These are phyloP conservation scores for Cremastinae sp. DNA, from an alignment of 2,888 invertebrate genomes.

Conservation along the genomic window DNA sequence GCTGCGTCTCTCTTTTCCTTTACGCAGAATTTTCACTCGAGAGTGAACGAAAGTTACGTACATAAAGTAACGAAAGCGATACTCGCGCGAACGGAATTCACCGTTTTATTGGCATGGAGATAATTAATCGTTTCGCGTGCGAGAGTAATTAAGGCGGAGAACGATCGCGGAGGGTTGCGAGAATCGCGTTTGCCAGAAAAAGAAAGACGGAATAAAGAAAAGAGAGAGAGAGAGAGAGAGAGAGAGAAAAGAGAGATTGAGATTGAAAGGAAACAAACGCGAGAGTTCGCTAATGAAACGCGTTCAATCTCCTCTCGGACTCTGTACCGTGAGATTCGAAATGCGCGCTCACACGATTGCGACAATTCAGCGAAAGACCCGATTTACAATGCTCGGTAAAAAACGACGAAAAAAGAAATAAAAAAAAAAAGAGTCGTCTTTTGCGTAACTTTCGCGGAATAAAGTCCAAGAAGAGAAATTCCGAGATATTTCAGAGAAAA, in stretches of 20 bases:
- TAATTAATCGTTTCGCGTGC: constrained; percentile 59
- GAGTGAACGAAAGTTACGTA: background rate
- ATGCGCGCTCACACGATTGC: constrained; percentile 7
- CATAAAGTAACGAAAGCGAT: background rate
- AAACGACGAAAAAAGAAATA: constrained; percentile 12
- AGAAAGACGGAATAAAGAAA: constrained; percentile 26
- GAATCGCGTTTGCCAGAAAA: constrained; percentile 12
- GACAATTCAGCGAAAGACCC: constrained; percentile 33
- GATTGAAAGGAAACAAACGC: constrained; percentile 28
- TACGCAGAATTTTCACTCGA: constrained; percentile 8
- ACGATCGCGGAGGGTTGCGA: constrained; percentile 36
- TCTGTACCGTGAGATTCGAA: constrained; percentile 45
- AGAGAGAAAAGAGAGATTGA: no score
- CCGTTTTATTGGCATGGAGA: constrained; percentile 54
- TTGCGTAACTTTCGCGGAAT: constrained; percentile 37
- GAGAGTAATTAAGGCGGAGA: constrained; percentile 57
- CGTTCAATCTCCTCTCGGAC: constrained; percentile 34
- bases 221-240: no score
- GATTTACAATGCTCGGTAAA: constrained; percentile 26
- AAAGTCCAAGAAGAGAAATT: background rate
- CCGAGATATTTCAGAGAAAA: background rate
- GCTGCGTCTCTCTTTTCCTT: background rate
- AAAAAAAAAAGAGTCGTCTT: constrained; percentile 37
- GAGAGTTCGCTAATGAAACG: constrained; percentile 46
- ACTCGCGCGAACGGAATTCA: constrained; percentile 26